Evolutionary conservation across 2,888 invertebrate genomes (phyloP), one percentile per base, ranked within the genome.

Genomic region (Euproctis similis): DNA sequence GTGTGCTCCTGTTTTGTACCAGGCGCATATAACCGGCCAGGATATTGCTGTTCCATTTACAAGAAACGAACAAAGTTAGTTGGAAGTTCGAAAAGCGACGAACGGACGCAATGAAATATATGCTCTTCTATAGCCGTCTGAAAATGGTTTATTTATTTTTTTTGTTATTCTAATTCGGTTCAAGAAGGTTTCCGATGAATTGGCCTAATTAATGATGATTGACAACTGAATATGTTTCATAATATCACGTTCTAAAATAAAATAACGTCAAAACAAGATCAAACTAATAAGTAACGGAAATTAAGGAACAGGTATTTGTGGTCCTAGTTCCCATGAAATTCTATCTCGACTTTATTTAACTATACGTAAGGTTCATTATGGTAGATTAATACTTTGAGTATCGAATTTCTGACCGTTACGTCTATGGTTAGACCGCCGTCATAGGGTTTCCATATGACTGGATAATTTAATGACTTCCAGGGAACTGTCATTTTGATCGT

Each of bases 361-460:
- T 26, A n/a, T 23, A 10, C 20, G 18, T 41, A 51, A 37, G 37
- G 50, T 34, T 37, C 13, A 43, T 39, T 51, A 32, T 46, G 23
- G 34, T 28, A 12, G 30, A 24, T 26, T 33, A 34, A 20, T 13
- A 25, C 27, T 23, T 39, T 12, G 12, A 31, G 48, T 59, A 53
- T 67, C 62, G 34, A 36, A 45, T 67, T 57, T 44, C 65, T 33
- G 43, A 56, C 65, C 62, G 65, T 63, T 63, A 61, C 42, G 48
- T 40, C 38, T 42, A 43, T 38, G 46, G 38, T 45, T 44, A 46
- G 53, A 52, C 58, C 55, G 52, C 56, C 49, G 46, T 33, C 46
- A 38, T 36, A 37, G 43, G 39, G 30, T 54, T 65, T 61, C 55
- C 59, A 41, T 34, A 22, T 42, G 48, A 41, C 36, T 50, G 39